Evolutionary conservation across 2,888 invertebrate species (phyloP).

Genomic region (Teleogryllus oceanicus): DNA sequence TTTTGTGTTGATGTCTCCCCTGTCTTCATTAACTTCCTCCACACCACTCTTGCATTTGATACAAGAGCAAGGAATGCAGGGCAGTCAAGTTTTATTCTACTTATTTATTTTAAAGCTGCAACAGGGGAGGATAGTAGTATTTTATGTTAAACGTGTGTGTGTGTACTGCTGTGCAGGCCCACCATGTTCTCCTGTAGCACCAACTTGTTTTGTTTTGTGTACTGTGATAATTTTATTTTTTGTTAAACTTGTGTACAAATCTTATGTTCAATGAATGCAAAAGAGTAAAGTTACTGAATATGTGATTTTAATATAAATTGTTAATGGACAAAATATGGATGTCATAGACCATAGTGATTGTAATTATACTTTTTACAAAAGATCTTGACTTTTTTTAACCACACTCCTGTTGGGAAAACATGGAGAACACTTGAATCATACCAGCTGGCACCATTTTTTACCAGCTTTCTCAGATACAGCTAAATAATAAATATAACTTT

Average conservation of each 20-base stretch:
- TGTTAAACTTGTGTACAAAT: background rate
- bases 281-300: background rate
- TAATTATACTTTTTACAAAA: constrained; percentile 18
- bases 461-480: too few species aligned
- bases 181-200: background rate
- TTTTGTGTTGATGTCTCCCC: background rate
- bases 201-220: background rate
- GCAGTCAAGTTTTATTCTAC: background rate
- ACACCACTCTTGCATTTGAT: background rate
- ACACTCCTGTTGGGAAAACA: background rate
- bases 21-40: too few species aligned
- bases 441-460: background rate
- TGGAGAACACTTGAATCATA: background rate
- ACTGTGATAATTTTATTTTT: constrained; percentile 12
- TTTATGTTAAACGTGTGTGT: background rate
- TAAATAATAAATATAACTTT: too few species aligned
- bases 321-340: constrained; percentile 18
- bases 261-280: constrained; percentile 18
- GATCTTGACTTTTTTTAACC: background rate
- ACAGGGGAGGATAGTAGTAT: background rate
- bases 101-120: constrained; percentile 7
- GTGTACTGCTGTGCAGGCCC: background rate
- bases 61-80: background rate
- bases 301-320: constrained; percentile 9
- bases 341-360: constrained; percentile 6